Base-by-base conservation (phyloP, 2,113 vertebrate species). In the Ursus arctos region DNA sequence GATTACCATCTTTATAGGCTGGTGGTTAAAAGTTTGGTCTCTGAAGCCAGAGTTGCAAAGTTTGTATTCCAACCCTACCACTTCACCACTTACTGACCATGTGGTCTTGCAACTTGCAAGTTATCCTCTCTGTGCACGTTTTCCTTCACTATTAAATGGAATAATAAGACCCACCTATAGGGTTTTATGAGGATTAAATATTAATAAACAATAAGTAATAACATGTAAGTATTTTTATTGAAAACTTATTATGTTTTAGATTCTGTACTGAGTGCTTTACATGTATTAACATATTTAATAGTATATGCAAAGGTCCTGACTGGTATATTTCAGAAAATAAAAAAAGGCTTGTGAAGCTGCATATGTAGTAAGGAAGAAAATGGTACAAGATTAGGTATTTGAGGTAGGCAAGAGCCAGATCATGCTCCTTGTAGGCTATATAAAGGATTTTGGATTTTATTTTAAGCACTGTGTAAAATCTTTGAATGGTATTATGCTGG, bases 131-230 rank as follows among this genome's bases (percentile, higher is more conserved):
- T 83, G 3, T 85, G 33, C 2, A 71, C 22, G 31, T 51, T 91
- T 79, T 93, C 9, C 22, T 82, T 3, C 21, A 69, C 22, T 36
- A 15, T 43, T 67, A 57, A 63, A 51, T 72, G 13, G 51, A 76
- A 67, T 72, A 80, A 40, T 86, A 80, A 72, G 21, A 76, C 9
- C 76, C 19, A 85, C 24, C 89, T 74, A 53, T 47, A 79, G 26
- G n/a, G 47, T n/a, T 76, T 95, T 88, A 61, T 96, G 59, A 93
- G 7, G 47, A 93, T 84, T 83, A 57, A 63, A 91, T 88, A 57
- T 79, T 93, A 72, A 49, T 88, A 88, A 90, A 86, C 67, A 40
- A 33, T 80, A 63, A 59, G 26, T 76, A 79, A 71, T 51, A 88
- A 33, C 83, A 69, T 87, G 15, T 51, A 84, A 57, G 43, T 33